A percentile compares a stretch with the other conserved stretches of the same genome.
Conservation (phyloP, 2,888 invertebrate species). For the Stictocephala bisonia region DNA sequence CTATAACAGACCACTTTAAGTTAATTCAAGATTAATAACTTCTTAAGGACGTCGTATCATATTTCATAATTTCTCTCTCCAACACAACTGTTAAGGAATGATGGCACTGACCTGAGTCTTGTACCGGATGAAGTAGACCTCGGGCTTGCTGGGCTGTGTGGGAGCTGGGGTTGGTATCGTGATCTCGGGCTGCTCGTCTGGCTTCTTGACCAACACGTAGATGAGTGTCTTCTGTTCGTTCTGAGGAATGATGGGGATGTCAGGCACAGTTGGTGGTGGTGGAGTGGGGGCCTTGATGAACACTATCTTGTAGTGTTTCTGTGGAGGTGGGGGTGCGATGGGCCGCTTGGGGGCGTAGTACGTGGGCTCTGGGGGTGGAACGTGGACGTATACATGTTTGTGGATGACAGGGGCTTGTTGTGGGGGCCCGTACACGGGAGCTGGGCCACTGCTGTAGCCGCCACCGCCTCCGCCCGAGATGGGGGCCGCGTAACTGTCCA, state of each 20-base stretch:
- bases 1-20: no score
- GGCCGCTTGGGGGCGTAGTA: slow-evolving; percentile 78
- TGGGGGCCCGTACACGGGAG: slow-evolving; percentile 77
- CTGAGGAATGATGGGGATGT: slow-evolving; percentile 71
- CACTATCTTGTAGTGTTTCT: slow-evolving; percentile 87
- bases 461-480: slow-evolving; percentile 57
- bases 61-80: no score
- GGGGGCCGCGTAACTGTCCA: slow-evolving; percentile 69
- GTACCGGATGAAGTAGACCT: slow-evolving; percentile 92
- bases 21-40: no score
- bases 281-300: slow-evolving; percentile 78
- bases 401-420: slow-evolving; percentile 82
- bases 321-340: slow-evolving; percentile 68
- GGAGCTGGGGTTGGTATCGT: slow-evolving; percentile 83
- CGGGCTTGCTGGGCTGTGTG: slow-evolving; percentile 88
- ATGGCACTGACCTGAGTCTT: slow-evolving; percentile 76
- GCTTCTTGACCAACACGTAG: slow-evolving; percentile 90
- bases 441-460: slow-evolving; percentile 64
- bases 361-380: slow-evolving; percentile 84
- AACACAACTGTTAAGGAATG: no score
- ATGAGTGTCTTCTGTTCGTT: slow-evolving; percentile 91
- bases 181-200: slow-evolving; percentile 84
- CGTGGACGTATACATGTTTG: slow-evolving; percentile 92
- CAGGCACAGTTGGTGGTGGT: slow-evolving; percentile 67
- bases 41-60: no score